Conservation (phyloP, 2,888 invertebrate species). For the Scaptomyza tumidula region DNA sequence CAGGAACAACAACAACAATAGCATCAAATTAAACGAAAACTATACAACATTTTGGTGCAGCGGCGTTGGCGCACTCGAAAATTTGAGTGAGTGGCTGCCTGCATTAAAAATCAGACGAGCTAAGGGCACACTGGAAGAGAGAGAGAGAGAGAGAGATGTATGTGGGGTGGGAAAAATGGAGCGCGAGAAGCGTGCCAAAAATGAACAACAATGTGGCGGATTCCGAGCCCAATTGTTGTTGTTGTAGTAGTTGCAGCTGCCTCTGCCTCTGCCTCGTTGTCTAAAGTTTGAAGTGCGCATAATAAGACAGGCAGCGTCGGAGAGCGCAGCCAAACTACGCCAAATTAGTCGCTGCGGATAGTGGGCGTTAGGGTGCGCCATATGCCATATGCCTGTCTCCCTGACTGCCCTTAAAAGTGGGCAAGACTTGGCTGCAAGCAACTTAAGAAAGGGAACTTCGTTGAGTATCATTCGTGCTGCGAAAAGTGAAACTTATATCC, state of each 20-base stretch:
- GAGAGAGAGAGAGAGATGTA: neutral
- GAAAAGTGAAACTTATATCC: slow-evolving; percentile 67
- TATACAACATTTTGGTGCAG: slow-evolving; percentile 76
- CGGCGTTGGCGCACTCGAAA: slow-evolving; percentile 72
- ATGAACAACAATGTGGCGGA: slow-evolving; percentile 72
- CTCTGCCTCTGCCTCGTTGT: slow-evolving; percentile 58
- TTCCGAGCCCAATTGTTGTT: slow-evolving; percentile 29
- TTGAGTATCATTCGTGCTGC: slow-evolving; percentile 42
- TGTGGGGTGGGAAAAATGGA: slow-evolving; percentile 4
- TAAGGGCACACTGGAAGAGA: neutral
- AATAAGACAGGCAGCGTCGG: slow-evolving; percentile 67
- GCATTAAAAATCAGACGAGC: slow-evolving; percentile 65
- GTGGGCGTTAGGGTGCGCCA: slow-evolving; percentile 42
- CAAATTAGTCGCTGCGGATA: slow-evolving; percentile 74
- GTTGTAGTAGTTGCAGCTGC: slow-evolving; percentile 17
- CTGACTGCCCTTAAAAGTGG: slow-evolving; percentile 42
- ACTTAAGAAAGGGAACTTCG: neutral
- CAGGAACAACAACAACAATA: slow-evolving; percentile 42
- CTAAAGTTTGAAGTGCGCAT: slow-evolving; percentile 80
- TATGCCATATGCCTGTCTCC: neutral
- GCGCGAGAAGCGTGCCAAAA: slow-evolving; percentile 65
- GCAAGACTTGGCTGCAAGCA: slow-evolving; percentile 43
- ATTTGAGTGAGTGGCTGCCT: slow-evolving; percentile 76
- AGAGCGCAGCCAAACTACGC: slow-evolving; percentile 48
- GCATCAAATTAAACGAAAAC: slow-evolving; percentile 77